Base-by-base conservation (phyloP, 2,113 vertebrate genomes). In the Galbula dea region DNA sequence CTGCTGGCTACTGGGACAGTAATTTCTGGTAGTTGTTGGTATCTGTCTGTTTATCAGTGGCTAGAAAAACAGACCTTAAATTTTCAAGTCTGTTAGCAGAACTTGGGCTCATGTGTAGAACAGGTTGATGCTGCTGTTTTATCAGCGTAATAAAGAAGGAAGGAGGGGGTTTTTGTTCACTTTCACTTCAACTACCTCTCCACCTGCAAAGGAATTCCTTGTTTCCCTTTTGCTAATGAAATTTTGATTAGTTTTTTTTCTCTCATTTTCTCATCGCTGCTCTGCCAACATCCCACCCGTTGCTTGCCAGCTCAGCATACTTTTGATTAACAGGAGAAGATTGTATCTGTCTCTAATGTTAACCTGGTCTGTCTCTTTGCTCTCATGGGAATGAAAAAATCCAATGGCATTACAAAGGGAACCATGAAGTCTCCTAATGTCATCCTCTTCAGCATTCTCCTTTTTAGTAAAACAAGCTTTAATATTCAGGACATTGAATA, bases 391-490 rank as follows among this genome's bases (percentile, higher is more conserved):
- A 79, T 43, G 36, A 91, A 92, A 89, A 58, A 90, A 88, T 57
- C 59, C 73, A 79, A 49, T 89, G 66, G 19, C 39, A 32, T 93
- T 93, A 90, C 73, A 92, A 77, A 95, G 88, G 45, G 30, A 78
- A 81, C 65, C 30, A 81, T 52, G 54, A 94, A 77, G 85, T 36
- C 77, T 94, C 55, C 20, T 66, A 93, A 88, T 96, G 86, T 93
- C 92, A 81, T 95, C 91, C 83, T 81, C 48, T 79, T 94, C 88
- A 87, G 86, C 74, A 78, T 90, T 90, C 55, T 30, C 72, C 78
- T 65, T 86, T 66, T 95, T 63, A 95, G 87, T 91, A 89, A 95
- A 96, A 94, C 80, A 94, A 90, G 87, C 75, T 45, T 78, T 80
- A 94, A 96, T 74, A 76, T 83, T 45, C 43, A 66, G 89, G 67